Base-by-base conservation (phyloP, 2,888 invertebrate species). In the Chalcis sispes region DNA sequence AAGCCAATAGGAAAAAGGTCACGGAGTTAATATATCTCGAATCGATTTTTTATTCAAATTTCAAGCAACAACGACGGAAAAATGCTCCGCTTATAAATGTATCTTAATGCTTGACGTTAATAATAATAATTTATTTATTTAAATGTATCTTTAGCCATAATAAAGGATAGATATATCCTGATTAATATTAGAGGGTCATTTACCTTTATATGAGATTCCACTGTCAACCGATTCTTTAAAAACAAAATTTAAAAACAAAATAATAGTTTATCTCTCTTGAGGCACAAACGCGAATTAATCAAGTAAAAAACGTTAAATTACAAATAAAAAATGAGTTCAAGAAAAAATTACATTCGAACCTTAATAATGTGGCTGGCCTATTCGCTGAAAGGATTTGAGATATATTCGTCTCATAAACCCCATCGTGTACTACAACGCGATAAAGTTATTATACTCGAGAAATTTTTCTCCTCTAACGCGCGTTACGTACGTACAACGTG, bases 41-140 rank as follows among this genome's bases (percentile, higher is more conserved):
- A 56, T 67, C 42, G 67, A 4, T 67, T 56, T 67, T 67, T 67
- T 67, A 67, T 67, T 67, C 56, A 56, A 56, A 67, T 67, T 27
- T 5, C 13, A 15, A 15, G 40, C 10, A n/a, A n/a, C 27, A 42
- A 42, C 18, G 54, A 42, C 23, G 25, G 40, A 61, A 61, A 23
- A 25, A 8, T 2, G 5, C n/a, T 25, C 5, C 42, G 13, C 40
- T 5, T 32, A 0, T 42, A 25, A 15, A 40, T 25, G 15, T 42
- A 25, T 23, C 42, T 8, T 42, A 61, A 61, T 42, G 42, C 25
- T 15, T 25, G 42, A 3, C 25, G 42, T 25, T 42, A 42, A 61
- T 50, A 46, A n/a, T 32, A 36, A 59, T 42, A 40, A 61, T 61
- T 61, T 61, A 61, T 42, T 42, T 61, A 27, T 20, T 18, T 29